Conservation (phyloP, 2,888 invertebrate species). For the Temnothorax unifasciatus region DNA sequence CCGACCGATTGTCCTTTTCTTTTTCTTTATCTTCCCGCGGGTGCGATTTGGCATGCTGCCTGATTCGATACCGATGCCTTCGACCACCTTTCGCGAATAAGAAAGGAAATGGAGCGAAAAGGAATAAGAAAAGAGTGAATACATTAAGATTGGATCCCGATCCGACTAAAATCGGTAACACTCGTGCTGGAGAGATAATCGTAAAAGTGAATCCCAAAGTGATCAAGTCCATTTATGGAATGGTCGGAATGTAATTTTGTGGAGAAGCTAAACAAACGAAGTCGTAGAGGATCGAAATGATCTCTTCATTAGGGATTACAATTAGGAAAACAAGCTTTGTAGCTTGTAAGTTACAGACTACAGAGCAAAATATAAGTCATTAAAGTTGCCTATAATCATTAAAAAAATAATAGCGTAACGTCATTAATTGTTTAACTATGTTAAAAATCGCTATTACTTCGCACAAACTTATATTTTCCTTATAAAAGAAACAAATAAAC, state of each 20-base stretch:
- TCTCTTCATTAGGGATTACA: background rate
- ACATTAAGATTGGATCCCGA: conserved; percentile 62
- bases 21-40: conserved; percentile 69
- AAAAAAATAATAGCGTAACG: background rate
- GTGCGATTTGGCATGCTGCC: conserved; percentile 73
- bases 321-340: background rate
- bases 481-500: background rate
- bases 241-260: background rate
- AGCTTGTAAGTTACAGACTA: background rate
- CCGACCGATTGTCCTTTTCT: conserved; percentile 24
- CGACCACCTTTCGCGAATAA: conserved; percentile 50
- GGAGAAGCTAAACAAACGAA: background rate
- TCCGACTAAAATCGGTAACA: conserved; percentile 33
- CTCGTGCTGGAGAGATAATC: conserved; percentile 24
- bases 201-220: conserved; percentile 33
- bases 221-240: conserved; percentile 16
- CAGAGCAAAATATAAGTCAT: background rate
- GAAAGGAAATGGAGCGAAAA: conserved; percentile 48
- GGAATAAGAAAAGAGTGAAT: conserved; percentile 59
- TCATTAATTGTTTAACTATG: background rate
- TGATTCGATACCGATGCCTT: conserved; percentile 73
- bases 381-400: background rate
- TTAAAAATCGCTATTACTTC: background rate
- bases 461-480: background rate
- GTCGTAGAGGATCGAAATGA: background rate